These are phyloP conservation scores for Aptenodytes forsteri DNA, from an alignment of 2,113 vertebrate genomes.

Conservation along the genomic window DNA sequence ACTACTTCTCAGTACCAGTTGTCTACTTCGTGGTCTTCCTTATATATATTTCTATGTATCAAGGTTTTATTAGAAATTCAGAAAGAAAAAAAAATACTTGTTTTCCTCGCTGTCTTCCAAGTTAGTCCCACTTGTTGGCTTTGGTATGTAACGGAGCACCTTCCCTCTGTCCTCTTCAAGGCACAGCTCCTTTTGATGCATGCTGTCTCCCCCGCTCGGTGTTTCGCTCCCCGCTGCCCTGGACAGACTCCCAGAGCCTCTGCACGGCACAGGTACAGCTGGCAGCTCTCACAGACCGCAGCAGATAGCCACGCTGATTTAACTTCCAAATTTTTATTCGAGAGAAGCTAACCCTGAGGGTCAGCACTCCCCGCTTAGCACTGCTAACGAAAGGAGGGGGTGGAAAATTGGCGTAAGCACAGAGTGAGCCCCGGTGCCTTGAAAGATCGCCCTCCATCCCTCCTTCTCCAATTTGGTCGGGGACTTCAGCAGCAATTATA, in stretches of 20 bases:
- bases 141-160: background rate
- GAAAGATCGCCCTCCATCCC: background rate
- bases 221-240: background rate
- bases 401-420: background rate
- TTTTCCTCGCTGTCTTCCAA: background rate
- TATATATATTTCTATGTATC: background rate
- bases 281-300: background rate
- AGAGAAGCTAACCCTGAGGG: background rate
- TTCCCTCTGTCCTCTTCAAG: background rate
- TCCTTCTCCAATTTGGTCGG: background rate
- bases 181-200: background rate
- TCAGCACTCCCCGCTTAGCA: background rate
- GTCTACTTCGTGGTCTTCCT: background rate
- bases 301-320: background rate
- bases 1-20: background rate
- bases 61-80: background rate
- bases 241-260: background rate
- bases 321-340: background rate
- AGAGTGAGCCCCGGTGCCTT: background rate
- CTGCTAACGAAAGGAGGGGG: background rate
- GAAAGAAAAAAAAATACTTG: background rate
- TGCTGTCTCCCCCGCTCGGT: fast-evolving
- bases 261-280: background rate
- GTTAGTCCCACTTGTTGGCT: background rate
- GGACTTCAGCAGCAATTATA: background rate